Percentiles rank a stretch among this genome's conserved stretches.
Evolutionary conservation across 2,113 vertebrate species (phyloP).

Genomic region (Varanus komodoensis): DNA sequence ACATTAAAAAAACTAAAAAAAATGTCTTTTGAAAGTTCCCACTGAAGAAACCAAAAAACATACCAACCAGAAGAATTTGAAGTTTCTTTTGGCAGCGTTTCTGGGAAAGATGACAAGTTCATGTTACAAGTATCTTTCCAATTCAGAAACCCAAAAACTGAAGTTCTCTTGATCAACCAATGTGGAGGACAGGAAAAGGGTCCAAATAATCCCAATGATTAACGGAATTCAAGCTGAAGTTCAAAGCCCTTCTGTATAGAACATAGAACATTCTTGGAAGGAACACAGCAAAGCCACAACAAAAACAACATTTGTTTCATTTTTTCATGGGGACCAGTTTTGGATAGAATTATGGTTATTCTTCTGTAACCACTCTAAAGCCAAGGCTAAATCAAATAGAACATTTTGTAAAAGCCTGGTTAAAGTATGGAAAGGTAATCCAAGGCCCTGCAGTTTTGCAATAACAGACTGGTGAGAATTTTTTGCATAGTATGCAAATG

Average conservation of each 20-base stretch:
- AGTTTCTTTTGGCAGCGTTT: constrained; percentile 33
- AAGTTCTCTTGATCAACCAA: not conserved
- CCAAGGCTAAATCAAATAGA: not conserved
- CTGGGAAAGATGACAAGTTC: constrained; percentile 34
- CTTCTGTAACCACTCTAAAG: not conserved
- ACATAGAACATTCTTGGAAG: not conserved
- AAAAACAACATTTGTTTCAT: not conserved
- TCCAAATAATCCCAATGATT: not conserved
- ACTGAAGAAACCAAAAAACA: constrained; percentile 15
- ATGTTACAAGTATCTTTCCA: constrained; percentile 4
- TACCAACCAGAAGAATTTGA: not conserved
- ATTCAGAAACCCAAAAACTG: not conserved
- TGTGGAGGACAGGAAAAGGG: not conserved
- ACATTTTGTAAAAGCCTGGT: not conserved
- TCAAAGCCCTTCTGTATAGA: not conserved
- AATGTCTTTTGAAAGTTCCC: constrained; percentile 10
- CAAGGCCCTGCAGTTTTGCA: not conserved
- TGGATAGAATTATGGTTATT: not conserved
- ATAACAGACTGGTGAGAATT: not conserved
- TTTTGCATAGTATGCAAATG: not conserved
- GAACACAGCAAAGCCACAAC: not conserved
- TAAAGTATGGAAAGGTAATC: not conserved
- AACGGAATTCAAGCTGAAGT: not conserved
- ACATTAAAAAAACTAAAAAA: not conserved
- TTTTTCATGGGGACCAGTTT: not conserved